Evolutionary conservation across 2,797 vertebrate species (phyloP).

Genomic region (Danio albolineatus): DNA sequence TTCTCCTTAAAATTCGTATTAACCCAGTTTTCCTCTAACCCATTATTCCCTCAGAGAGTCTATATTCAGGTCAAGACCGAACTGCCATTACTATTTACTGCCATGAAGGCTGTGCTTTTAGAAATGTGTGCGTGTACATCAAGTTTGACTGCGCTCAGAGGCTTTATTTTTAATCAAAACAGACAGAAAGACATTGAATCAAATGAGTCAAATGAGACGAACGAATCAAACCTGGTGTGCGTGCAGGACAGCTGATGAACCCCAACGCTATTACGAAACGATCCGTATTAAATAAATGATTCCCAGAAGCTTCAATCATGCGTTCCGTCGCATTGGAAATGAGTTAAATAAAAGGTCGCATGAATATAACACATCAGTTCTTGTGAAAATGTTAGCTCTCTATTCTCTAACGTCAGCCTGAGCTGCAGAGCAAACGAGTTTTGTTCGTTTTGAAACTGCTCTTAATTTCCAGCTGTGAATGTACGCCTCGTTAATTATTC

Average conservation of each 20-base stretch:
- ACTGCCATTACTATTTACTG: neutral
- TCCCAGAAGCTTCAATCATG: slow-evolving; percentile 25
- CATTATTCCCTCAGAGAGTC: neutral
- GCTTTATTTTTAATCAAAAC: no score
- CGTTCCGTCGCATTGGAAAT: neutral
- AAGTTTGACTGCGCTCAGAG: neutral
- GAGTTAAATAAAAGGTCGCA: slow-evolving; percentile 4
- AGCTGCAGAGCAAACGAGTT: neutral
- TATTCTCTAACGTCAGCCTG: neutral
- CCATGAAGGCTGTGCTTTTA: neutral
- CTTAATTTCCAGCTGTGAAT: neutral
- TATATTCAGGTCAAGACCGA: slow-evolving; percentile 4
- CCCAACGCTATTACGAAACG: neutral
- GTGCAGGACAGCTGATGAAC: neutral
- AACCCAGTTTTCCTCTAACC: neutral
- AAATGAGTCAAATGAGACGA: neutral
- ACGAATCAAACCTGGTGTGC: neutral
- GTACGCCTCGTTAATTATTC: neutral
- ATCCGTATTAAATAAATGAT: neutral
- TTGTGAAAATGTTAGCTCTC: neutral
- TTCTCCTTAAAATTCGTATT: neutral
- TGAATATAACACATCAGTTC: neutral
- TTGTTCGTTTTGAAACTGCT: no score
- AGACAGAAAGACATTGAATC: neutral
- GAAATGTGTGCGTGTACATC: neutral